phyloP scores from a whole-genome alignment of 2,797 vertebrate species.

The Tarsius wallacei region DNA sequence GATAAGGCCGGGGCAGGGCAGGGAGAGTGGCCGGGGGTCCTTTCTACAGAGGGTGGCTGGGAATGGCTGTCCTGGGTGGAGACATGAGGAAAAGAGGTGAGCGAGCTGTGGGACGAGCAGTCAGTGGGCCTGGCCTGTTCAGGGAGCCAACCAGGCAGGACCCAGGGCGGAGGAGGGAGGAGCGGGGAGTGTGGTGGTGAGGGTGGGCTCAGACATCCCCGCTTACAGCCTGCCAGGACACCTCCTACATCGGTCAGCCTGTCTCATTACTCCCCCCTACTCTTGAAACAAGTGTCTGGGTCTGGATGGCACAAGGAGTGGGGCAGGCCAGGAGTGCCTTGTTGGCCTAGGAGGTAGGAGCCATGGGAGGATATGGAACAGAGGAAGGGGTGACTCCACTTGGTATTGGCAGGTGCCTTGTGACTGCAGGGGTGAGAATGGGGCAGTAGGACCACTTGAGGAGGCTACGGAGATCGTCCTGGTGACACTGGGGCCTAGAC shows the following conservation, averaged over 20 bases:
- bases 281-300: neutral
- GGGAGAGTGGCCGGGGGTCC: neutral
- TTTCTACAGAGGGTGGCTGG: neutral
- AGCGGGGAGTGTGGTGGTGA: neutral
- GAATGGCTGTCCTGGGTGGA: neutral
- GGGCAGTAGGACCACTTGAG: neutral
- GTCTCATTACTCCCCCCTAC: neutral
- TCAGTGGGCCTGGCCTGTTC: neutral
- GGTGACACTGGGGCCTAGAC: neutral
- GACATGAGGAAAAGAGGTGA: neutral
- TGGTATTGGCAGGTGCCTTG: neutral
- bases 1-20: neutral
- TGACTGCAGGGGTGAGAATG: neutral
- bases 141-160: neutral
- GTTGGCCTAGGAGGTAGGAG: neutral
- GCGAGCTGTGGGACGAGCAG: too few relatives aligned
- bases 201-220: neutral
- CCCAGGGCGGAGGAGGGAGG: neutral
- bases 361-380: neutral
- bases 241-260: neutral
- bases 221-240: rapidly evolving
- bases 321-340: neutral
- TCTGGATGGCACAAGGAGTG: neutral
- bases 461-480: neutral
- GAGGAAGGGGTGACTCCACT: neutral